Evolutionary conservation across 2,888 invertebrate species (phyloP).

Genomic region (Orthosia gothica): DNA sequence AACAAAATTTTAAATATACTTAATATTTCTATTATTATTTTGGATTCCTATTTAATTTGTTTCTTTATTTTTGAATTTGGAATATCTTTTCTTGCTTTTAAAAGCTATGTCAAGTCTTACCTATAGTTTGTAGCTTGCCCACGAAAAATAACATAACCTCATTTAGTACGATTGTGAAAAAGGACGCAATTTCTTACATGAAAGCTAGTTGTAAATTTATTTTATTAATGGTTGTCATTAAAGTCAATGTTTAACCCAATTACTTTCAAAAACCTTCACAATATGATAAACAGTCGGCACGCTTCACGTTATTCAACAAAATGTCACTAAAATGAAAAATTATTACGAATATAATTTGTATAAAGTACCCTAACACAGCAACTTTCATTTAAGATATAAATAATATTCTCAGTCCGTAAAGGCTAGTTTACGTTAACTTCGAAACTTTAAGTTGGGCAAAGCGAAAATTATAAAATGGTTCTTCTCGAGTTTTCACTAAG

Average conservation of each 20-base stretch:
- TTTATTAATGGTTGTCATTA: slow-evolving; percentile 42
- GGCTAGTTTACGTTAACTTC: slow-evolving; percentile 60
- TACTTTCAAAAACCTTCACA: slow-evolving; percentile 42
- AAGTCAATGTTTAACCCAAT: slow-evolving; percentile 34
- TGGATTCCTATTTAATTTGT: too few relatives aligned
- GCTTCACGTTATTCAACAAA: slow-evolving; percentile 44
- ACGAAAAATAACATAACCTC: slow-evolving; percentile 3
- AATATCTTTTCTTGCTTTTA: not conserved
- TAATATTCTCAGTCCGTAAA: slow-evolving; percentile 56
- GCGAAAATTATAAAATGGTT: slow-evolving; percentile 76
- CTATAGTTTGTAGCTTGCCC: not conserved
- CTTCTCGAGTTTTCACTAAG: slow-evolving; percentile 75
- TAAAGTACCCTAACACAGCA: slow-evolving; percentile 51
- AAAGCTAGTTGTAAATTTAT: slow-evolving; percentile 25
- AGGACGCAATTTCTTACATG: slow-evolving; percentile 4
- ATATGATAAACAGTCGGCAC: slow-evolving; percentile 55
- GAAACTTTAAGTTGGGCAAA: slow-evolving; percentile 62
- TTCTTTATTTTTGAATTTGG: too few relatives aligned
- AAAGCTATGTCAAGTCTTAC: not conserved
- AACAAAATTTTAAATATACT: too few relatives aligned
- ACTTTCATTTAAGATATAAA: slow-evolving; percentile 59
- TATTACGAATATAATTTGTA: slow-evolving; percentile 56
- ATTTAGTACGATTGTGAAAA: slow-evolving; percentile 5
- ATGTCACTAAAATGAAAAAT: slow-evolving; percentile 60
- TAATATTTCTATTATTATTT: too few relatives aligned